phyloP scores from a whole-genome alignment of 2,113 vertebrate genomes.

The Ictalurus furcatus region DNA sequence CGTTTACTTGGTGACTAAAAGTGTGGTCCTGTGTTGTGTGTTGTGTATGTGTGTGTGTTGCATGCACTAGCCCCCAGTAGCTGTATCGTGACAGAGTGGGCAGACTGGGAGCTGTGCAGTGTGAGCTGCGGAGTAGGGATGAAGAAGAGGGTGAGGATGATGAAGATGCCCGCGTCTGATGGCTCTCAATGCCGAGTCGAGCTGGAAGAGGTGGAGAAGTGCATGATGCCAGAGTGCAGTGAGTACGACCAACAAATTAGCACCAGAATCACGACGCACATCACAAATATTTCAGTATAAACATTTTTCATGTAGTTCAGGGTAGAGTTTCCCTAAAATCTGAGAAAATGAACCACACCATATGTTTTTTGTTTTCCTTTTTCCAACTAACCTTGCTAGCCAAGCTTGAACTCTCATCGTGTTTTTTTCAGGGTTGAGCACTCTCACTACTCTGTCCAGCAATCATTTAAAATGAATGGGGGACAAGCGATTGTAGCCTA shows the following conservation, averaged over 20 bases:
- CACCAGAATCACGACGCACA: not conserved
- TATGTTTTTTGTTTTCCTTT: not conserved
- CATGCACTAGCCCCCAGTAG: conserved; percentile 80
- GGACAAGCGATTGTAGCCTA: not conserved
- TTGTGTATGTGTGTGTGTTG: conserved; percentile 22
- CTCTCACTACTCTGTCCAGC: not conserved
- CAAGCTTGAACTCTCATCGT: not conserved
- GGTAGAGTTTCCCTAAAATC: not conserved
- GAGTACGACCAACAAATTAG: conserved; percentile 63
- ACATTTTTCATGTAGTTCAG: not conserved
- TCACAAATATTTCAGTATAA: not conserved
- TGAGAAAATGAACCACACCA: not conserved
- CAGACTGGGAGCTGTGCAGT: conserved; percentile 93
- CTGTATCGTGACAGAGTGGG: conserved; percentile 94
- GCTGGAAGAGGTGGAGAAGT: conserved; percentile 88
- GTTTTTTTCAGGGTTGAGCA: not conserved
- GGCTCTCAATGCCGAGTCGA: conserved; percentile 89
- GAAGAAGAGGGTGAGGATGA: conserved; percentile 86
- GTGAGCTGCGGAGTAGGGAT: conserved; percentile 90
- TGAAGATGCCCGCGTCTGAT: conserved; percentile 91
- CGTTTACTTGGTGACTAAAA: not conserved
- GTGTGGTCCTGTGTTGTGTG: not conserved
- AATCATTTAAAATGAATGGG: not conserved
- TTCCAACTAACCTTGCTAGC: not conserved
- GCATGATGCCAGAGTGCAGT: conserved; percentile 98